phyloP scores from a whole-genome alignment of 2,113 vertebrate genomes.

The Apeltes quadracus region DNA sequence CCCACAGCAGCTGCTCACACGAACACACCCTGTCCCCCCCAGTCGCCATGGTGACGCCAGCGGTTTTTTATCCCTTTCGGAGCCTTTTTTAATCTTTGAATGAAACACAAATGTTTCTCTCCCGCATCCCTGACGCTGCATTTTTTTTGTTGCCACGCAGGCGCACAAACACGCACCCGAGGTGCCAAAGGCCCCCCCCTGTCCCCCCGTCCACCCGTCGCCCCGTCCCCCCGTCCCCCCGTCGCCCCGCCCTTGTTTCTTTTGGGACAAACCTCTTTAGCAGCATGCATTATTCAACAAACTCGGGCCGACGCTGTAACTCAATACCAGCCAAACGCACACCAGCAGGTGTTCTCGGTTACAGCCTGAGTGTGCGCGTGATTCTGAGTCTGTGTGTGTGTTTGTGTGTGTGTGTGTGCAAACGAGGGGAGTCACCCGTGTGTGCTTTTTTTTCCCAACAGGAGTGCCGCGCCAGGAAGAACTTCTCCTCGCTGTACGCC shows the following conservation, averaged over 20 bases:
- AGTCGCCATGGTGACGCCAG: slow-evolving; percentile 12
- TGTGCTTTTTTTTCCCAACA: slow-evolving; percentile 67
- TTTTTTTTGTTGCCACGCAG: slow-evolving; percentile 12
- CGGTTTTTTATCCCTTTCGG: slow-evolving; percentile 1
- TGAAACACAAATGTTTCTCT: background rate
- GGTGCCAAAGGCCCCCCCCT: background rate
- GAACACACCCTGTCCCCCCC: background rate
- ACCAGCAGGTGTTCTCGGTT: slow-evolving; percentile 41
- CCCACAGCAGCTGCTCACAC: slow-evolving; percentile 12
- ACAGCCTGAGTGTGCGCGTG: slow-evolving; percentile 4
- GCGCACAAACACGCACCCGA: background rate
- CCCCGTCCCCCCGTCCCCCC: no score
- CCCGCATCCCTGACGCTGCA: background rate
- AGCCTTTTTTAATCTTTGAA: slow-evolving; percentile 3
- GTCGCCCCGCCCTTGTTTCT: slow-evolving; percentile 6
- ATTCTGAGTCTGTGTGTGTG: background rate
- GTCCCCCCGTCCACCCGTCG: no score
- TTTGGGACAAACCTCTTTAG: slow-evolving; percentile 46
- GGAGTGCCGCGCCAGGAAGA: slow-evolving; percentile 88
- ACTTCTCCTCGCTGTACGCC: slow-evolving; percentile 91
- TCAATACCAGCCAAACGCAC: slow-evolving; percentile 30
- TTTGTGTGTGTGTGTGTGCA: slow-evolving; percentile 10
- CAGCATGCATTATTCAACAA: slow-evolving; percentile 53
- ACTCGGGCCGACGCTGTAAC: slow-evolving; percentile 33
- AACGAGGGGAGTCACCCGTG: background rate